phyloP scores from a whole-genome alignment of 1,140 invertebrate species.

The Thaumetopoea pityocampa region DNA sequence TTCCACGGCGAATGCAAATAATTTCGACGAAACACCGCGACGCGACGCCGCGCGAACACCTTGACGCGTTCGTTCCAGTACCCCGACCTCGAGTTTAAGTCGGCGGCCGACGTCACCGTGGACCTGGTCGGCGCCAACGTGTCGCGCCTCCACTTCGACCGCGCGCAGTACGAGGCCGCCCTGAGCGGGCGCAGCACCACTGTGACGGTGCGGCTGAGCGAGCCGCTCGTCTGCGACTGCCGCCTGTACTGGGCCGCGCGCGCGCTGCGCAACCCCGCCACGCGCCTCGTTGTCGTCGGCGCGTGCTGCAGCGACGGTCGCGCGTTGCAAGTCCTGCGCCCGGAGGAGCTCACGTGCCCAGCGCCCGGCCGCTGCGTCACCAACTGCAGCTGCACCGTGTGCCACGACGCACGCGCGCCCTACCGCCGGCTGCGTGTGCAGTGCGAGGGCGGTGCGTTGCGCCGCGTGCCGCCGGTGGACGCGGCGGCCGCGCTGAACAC shows the following conservation, averaged over 20 bases:
- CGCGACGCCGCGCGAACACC: no score
- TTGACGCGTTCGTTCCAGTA: no score
- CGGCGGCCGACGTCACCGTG: no score
- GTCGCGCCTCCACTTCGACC: no score
- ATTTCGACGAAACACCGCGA: no score
- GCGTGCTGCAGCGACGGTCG: conserved; percentile 8
- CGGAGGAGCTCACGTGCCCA: conserved; percentile 6
- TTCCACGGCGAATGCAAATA: no score
- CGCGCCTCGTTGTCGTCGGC: neutral
- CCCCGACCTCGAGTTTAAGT: no score
- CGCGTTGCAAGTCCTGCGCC: conserved; percentile 2
- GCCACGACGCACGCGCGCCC: conserved; percentile 5
- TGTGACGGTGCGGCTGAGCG: neutral
- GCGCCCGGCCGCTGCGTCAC: neutral
- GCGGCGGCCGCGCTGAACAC: neutral
- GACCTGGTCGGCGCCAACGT: no score
- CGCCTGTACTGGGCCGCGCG: conserved; percentile 23
- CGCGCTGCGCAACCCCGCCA: conserved; percentile 19
- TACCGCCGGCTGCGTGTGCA: conserved; percentile 5
- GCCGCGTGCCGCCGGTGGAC: conserved; percentile 1
- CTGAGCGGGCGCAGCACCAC: no score
- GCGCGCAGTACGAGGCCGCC: no score
- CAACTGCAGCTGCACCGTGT: conserved; percentile 5
- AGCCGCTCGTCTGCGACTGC: conserved; percentile 20
- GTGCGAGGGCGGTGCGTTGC: neutral